phyloP scores from a whole-genome alignment of 2,888 invertebrate species.

The Magallana nippona region DNA sequence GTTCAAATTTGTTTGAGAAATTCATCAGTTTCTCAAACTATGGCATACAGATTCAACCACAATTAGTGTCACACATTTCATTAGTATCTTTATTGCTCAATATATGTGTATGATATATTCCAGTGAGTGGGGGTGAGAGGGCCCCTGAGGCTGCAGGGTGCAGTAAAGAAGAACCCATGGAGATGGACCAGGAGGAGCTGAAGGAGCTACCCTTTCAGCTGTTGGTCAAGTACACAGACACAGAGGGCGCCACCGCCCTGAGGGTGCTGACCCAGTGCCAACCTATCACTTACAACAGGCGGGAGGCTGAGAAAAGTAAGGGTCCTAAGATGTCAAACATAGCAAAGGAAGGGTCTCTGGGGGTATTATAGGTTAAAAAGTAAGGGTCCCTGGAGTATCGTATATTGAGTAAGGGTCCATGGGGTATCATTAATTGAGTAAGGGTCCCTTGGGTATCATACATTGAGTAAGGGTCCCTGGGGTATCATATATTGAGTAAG shows the following conservation, averaged over 20 bases:
- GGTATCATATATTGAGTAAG: too few relatives aligned
- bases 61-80: background rate
- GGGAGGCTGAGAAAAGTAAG: constrained; percentile 73
- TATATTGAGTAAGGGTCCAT: too few relatives aligned
- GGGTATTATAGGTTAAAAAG: too few relatives aligned
- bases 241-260: constrained; percentile 76
- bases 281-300: constrained; percentile 72
- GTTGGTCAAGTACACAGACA: constrained; percentile 75
- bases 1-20: too few relatives aligned
- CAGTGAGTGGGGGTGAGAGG: constrained; percentile 7
- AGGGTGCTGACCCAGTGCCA: constrained; percentile 73
- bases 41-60: background rate
- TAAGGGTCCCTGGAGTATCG: too few relatives aligned
- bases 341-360: too few relatives aligned
- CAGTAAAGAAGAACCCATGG: background rate
- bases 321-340: background rate
- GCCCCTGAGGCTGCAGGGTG: background rate
- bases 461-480: too few relatives aligned
- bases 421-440: too few relatives aligned
- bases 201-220: constrained; percentile 75
- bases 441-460: too few relatives aligned
- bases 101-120: background rate
- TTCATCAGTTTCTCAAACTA: too few relatives aligned
- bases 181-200: constrained; percentile 30
- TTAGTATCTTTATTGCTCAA: background rate